A percentile compares a stretch with the other conserved stretches of the same genome.
phyloP scores from a whole-genome alignment of 2,888 invertebrate genomes.

The Pristionchus maxplancki region DNA sequence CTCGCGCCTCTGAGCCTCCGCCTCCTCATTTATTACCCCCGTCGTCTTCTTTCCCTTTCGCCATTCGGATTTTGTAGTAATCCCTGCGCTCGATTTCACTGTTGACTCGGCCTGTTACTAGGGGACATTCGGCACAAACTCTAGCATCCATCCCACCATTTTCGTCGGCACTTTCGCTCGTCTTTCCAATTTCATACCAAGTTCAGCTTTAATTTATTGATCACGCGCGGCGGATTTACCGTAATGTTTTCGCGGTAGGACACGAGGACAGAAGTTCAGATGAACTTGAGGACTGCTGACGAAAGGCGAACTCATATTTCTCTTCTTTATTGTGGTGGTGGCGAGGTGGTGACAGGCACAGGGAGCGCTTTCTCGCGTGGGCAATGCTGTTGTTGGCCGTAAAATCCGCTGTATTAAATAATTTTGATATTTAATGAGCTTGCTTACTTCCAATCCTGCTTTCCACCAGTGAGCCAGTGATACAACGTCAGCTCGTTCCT shows the following conservation, averaged over 20 bases:
- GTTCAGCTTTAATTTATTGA: too few relatives aligned
- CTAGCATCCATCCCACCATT: too few relatives aligned
- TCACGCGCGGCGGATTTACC: conserved; percentile 8
- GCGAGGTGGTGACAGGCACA: background rate
- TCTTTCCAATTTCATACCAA: too few relatives aligned
- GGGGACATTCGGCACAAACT: too few relatives aligned
- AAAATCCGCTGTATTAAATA: too few relatives aligned
- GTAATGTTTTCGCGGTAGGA: conserved; percentile 40
- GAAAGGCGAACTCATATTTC: background rate
- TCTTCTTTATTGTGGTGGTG: background rate
- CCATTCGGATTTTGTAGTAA: background rate
- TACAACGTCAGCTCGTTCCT: too few relatives aligned
- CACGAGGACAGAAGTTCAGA: background rate
- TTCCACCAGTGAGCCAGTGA: too few relatives aligned
- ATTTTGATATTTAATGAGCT: too few relatives aligned
- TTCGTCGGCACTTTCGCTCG: too few relatives aligned
- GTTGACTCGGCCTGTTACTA: too few relatives aligned
- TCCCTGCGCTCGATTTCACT: too few relatives aligned
- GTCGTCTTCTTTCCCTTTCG: background rate
- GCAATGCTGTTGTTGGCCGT: background rate
- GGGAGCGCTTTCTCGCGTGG: background rate
- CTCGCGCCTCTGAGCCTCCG: background rate
- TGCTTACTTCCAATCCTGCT: too few relatives aligned
- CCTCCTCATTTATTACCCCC: conserved; percentile 15
- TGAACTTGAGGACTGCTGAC: background rate